These are phyloP conservation scores for Choreutis nemorana DNA, from an alignment of 2,888 invertebrate genomes.

Conservation along the genomic window DNA sequence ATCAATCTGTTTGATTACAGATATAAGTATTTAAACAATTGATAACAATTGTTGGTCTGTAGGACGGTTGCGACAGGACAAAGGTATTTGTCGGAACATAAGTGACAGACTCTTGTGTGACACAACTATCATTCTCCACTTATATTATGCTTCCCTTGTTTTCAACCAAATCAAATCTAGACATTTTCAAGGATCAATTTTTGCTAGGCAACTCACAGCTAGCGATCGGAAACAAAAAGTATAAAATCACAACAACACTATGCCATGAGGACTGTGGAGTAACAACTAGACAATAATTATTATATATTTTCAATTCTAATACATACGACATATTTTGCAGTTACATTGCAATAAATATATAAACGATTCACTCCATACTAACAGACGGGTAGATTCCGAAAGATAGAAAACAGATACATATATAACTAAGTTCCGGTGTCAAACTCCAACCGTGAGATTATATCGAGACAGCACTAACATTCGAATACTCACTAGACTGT, in stretches of 20 bases:
- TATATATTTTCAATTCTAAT: slow-evolving; percentile 29
- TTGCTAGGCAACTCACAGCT: slow-evolving; percentile 22
- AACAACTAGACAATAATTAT: slow-evolving; percentile 37
- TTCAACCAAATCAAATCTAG: too few species aligned
- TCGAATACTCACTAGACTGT: slow-evolving; percentile 62
- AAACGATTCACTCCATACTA: slow-evolving; percentile 44
- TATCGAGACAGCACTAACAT: slow-evolving; percentile 56
- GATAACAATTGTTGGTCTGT: slow-evolving; percentile 20
- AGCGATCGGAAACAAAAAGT: slow-evolving; percentile 42
- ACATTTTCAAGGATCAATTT: too few species aligned
- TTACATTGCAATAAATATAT: slow-evolving; percentile 21
- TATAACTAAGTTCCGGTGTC: slow-evolving; percentile 42
- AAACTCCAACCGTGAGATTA: slow-evolving; percentile 43
- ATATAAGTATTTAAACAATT: too few species aligned
- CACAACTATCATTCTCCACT: too few species aligned
- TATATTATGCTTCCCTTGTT: too few species aligned
- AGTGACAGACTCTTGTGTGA: too few species aligned
- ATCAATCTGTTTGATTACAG: too few species aligned
- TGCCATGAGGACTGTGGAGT: slow-evolving; percentile 33
- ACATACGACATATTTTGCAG: slow-evolving; percentile 35
- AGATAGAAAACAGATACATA: slow-evolving; percentile 42
- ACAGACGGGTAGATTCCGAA: slow-evolving; percentile 43
- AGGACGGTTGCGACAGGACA: slow-evolving; percentile 31
- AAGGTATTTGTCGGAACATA: too few species aligned
- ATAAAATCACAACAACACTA: slow-evolving; percentile 37